A percentile compares a stretch with the other conserved stretches of the same genome.
Conservation (phyloP, 1,140 invertebrate genomes). For the Delia radicum region DNA sequence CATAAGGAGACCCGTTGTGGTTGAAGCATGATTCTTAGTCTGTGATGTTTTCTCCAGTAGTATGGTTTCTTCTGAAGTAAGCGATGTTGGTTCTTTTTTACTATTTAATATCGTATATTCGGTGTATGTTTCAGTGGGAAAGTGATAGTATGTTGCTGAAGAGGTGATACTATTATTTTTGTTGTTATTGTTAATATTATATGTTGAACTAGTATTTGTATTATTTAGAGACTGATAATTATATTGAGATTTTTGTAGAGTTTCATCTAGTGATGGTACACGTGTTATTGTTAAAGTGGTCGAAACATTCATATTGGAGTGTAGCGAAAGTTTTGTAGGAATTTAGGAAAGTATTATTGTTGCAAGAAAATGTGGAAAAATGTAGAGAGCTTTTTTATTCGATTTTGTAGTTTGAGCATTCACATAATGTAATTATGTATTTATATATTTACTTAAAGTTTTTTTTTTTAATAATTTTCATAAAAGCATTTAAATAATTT, state of each 20-base stretch:
- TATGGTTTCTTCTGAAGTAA: background rate
- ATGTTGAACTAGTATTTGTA: background rate
- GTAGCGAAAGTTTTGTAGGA: background rate
- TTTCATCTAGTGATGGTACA: conserved; percentile 1
- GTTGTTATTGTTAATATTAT: conserved; percentile 3
- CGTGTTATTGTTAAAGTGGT: conserved; percentile 13
- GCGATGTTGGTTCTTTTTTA: background rate
- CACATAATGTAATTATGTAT: background rate
- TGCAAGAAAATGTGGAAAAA: background rate
- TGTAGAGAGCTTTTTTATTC: background rate
- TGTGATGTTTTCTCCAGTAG: background rate
- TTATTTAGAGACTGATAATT: background rate
- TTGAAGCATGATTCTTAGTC: background rate
- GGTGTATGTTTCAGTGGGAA: background rate
- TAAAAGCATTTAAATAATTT: too few species aligned
- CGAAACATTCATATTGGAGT: conserved; percentile 14
- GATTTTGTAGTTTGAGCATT: background rate
- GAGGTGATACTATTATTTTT: conserved; percentile 9
- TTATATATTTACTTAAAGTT: background rate
- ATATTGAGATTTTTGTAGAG: conserved; percentile 17
- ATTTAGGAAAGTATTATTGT: background rate
- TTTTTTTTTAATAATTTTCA: too few species aligned
- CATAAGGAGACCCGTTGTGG: background rate
- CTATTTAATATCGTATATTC: background rate
- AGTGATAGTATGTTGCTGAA: conserved; percentile 17